Evolutionary conservation across 2,888 invertebrate species (phyloP), one percentile per base, ranked within the genome.

Genomic region (Diloba caeruleocephala): DNA sequence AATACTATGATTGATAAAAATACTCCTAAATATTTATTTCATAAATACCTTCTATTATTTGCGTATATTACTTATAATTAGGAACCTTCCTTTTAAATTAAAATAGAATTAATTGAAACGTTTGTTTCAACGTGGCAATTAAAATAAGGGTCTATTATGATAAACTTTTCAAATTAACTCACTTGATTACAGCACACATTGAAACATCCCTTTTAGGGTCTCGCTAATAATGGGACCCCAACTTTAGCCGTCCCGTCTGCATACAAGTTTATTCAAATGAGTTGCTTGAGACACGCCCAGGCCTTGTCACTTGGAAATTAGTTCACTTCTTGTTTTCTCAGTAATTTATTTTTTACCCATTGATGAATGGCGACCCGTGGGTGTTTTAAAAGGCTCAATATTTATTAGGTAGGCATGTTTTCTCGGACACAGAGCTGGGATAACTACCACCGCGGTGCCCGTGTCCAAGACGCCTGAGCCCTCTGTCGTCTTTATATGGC

Each of bases 181-280:
- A 9, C 29, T 42, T 45, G 34, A 46, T 64, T 41, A 32, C 31
- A 17, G 29, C n/a, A 33, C 21, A 32, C 37, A 25, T 15, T 10
- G 38, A 38, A 10, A 19, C 29, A 23, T 25, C 32, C 48, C 39
- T 25, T 39, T 21, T 15, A n/a, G 8, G 21, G 28, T 23, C 6
- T 43, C 62, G 68, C 59, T 59, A 25, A 55, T 43, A 55, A 36
- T 4, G 19, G 14, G 26, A n/a, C 59, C 44, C 39, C 55, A 51
- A 31, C 48, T 49, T 62, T 38, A 21, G 63, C 37, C 53, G 56
- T 56, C 33, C 29, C 52, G 62, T 57, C 48, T 59, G 57, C 61
- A 68, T 50, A 50, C 57, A 51, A 45, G 41, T 51, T 62, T 68
- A 66, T 65, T 65, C 55, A 58, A 71, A 69, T 71, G 23, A 36